Evolutionary conservation across 64 coral and sea anemone genomes (phyloP).

Genomic region (Porites lutea): DNA sequence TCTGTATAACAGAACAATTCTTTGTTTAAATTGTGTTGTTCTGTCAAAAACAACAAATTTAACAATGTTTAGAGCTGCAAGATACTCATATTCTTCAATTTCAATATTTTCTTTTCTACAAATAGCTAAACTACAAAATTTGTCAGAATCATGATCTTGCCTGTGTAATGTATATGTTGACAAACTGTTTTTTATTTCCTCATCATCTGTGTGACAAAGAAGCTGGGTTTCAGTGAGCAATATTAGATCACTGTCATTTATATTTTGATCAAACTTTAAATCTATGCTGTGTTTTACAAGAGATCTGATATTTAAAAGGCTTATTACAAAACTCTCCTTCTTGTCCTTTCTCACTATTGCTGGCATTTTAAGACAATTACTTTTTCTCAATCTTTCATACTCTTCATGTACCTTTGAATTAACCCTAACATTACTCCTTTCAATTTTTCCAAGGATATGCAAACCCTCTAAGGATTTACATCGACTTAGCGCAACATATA

Average conservation of each 20-base stretch:
- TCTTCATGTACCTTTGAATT: background rate
- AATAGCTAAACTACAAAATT: slow-evolving; percentile 60
- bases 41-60: slow-evolving; percentile 4
- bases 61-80: slow-evolving; percentile 44
- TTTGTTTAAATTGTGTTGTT: background rate
- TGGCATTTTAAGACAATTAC: background rate
- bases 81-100: slow-evolving; percentile 49
- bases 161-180: slow-evolving; percentile 26
- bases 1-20: slow-evolving; percentile 36
- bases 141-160: slow-evolving; percentile 63
- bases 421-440: background rate
- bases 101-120: slow-evolving; percentile 51
- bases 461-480: slow-evolving; percentile 2
- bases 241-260: slow-evolving; percentile 26
- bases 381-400: background rate
- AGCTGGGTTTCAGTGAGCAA: slow-evolving; percentile 48
- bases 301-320: slow-evolving; percentile 10
- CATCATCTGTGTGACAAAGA: slow-evolving; percentile 38
- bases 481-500: slow-evolving; percentile 49
- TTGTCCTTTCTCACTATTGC: background rate
- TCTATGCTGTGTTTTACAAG: slow-evolving; percentile 21
- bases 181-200: slow-evolving; percentile 44
- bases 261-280: background rate
- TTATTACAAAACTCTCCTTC: background rate
- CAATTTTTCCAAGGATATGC: background rate